These are phyloP conservation scores for Tyrannus savana DNA, from an alignment of 2,113 vertebrate species.

Conservation along the genomic window DNA sequence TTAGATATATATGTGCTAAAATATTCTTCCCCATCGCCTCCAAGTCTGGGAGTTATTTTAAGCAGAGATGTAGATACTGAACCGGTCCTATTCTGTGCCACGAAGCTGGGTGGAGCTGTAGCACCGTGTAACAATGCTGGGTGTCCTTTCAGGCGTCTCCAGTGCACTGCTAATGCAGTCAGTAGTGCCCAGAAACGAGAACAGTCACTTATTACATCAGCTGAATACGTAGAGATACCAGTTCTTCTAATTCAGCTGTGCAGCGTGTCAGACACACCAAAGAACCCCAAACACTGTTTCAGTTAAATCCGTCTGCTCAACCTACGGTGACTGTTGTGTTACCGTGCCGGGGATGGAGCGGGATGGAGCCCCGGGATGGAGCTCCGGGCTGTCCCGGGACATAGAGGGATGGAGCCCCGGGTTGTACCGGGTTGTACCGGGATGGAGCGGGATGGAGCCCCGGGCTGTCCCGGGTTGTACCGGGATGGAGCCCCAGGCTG, in stretches of 20 bases:
- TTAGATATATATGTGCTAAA: not conserved
- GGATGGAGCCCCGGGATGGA: not conserved
- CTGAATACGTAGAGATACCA: not conserved
- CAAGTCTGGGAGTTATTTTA: not conserved
- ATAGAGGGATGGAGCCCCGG: not conserved
- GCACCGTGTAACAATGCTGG: not conserved
- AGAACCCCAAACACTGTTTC: not conserved
- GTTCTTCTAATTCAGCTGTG: not conserved
- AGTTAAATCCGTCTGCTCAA: accelerated
- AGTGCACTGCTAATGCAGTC: not conserved
- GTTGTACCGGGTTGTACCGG: not conserved
- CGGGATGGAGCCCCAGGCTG: not conserved
- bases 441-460: not conserved
- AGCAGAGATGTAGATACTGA: not conserved
- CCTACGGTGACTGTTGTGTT: accelerated
- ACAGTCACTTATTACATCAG: not conserved
- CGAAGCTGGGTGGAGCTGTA: conserved; percentile 19
- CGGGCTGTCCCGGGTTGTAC: too few relatives aligned
- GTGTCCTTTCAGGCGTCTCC: not conserved
- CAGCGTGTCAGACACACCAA: not conserved
- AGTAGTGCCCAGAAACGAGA: not conserved
- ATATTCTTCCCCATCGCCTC: not conserved
- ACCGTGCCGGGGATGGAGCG: not conserved
- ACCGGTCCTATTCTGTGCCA: not conserved
- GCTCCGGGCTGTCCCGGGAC: not conserved